Evolutionary conservation across 2,888 invertebrate genomes (phyloP).

Genomic region (Lobophora halterata): DNA sequence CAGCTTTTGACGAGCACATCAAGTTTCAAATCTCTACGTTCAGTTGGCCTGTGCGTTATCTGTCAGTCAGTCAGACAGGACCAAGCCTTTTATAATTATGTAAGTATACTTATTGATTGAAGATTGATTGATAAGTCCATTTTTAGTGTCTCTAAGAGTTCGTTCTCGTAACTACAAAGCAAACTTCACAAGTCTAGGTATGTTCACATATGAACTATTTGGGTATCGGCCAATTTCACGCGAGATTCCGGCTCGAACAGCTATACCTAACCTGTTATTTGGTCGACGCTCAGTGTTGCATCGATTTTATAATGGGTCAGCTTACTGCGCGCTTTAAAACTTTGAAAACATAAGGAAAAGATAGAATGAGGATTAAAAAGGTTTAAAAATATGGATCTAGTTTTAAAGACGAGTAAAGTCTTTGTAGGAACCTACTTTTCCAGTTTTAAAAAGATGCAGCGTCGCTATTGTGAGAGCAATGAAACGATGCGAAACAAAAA

Average conservation of each 20-base stretch:
- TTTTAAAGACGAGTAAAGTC: background rate
- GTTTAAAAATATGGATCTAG: background rate
- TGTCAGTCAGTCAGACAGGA: too few relatives aligned
- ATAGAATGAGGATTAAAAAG: too few relatives aligned
- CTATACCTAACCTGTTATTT: constrained; percentile 54
- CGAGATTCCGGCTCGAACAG: constrained; percentile 55
- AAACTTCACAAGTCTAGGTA: too few relatives aligned
- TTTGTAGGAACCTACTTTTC: constrained; percentile 1
- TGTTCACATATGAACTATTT: constrained; percentile 17
- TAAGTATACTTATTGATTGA: too few relatives aligned
- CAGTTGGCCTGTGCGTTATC: too few relatives aligned
- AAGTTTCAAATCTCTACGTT: too few relatives aligned
- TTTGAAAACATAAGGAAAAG: constrained; percentile 36
- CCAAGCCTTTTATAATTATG: too few relatives aligned
- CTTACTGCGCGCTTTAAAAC: constrained; percentile 38
- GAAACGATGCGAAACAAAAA: too few relatives aligned
- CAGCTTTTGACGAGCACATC: too few relatives aligned
- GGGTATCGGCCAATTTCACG: constrained; percentile 44
- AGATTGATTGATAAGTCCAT: too few relatives aligned
- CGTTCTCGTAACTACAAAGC: too few relatives aligned
- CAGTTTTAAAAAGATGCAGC: constrained; percentile 1
- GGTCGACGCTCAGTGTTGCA: constrained; percentile 37
- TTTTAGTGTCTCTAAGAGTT: too few relatives aligned
- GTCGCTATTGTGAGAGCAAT: background rate
- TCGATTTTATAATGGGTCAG: constrained; percentile 60